Evolutionary conservation across 2,113 vertebrate genomes (phyloP), one percentile per base, ranked within the genome.

Genomic region (Austrofundulus limnaeus): DNA sequence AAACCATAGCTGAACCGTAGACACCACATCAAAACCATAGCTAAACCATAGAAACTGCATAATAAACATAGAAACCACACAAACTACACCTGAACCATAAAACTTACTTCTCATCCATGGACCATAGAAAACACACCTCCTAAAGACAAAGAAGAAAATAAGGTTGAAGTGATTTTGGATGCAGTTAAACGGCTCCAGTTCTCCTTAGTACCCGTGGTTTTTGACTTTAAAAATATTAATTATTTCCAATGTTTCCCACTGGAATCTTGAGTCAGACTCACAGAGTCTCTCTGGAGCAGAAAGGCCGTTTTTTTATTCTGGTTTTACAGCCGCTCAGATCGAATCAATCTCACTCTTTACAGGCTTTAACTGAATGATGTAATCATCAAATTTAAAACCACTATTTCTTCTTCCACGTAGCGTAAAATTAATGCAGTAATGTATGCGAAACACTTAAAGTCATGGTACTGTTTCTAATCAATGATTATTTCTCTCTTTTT

Each of bases 401-500:
- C n/a, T n/a, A n/a, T n/a, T n/a, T n/a, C n/a, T n/a, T n/a, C n/a
- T n/a, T n/a, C n/a, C n/a, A n/a, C n/a, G n/a, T 77, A 66, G 43
- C 23, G 54, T 78, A 55, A 57, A 39, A 19, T 21, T 55, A 25
- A 20, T 17, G 5, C 43, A 19, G 11, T 45, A 9, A 12, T 31
- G 14, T 43, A 34, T 10, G 31, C 47, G 12, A 49, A 48, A n/a
- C 20, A 19, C 66, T 66, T 59, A 24, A 38, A 48, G 45, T 0
- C 17, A 1, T 50, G 15, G 47, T 46, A n/a, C 53, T 7, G 53
- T 51, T 28, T 63, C 3, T 39, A 11, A 69, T 65, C 71, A 57
- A 53, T 24, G n/a, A 10, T 48, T 56, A 58, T 88, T 91, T 92
- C 92, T 64, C 20, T 77, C 94, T 94, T 92, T 61, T 47, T 61